Percentiles rank a stretch among this genome's conserved stretches.
Conservation (phyloP, 2,888 invertebrate species). For the Crepidodera aurea region DNA sequence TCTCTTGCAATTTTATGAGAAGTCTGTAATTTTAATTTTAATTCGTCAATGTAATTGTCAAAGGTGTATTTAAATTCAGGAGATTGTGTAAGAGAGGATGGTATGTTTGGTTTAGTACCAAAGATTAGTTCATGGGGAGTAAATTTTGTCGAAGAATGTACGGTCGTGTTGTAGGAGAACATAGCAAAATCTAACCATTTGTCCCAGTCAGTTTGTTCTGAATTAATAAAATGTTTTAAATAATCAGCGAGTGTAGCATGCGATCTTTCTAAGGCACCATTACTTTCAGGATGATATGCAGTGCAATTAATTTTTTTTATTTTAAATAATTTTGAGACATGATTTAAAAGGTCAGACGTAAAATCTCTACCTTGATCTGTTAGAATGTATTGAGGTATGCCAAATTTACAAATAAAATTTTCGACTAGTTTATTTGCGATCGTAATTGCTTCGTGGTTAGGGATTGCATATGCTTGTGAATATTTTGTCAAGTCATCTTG, state of each 20-base stretch:
- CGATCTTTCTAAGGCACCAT: conserved; percentile 41
- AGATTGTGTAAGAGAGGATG: conserved; percentile 43
- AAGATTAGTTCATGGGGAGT: conserved; percentile 43
- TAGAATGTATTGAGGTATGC: conserved; percentile 46
- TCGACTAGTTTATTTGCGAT: conserved; percentile 44
- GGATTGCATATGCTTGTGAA: conserved; percentile 47
- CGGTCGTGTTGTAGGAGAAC: conserved; percentile 40
- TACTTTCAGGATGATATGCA: conserved; percentile 41
- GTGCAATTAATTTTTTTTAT: conserved; percentile 35
- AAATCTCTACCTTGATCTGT: too few species aligned
- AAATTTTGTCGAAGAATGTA: conserved; percentile 42
- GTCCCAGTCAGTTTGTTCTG: conserved; percentile 48
- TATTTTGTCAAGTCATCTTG: conserved; percentile 46
- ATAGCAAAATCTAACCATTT: conserved; percentile 45
- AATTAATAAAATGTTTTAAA: too few species aligned
- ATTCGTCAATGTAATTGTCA: conserved; percentile 45
- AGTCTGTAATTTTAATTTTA: conserved; percentile 42
- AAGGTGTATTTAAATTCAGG: conserved; percentile 47
- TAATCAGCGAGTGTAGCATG: conserved; percentile 38
- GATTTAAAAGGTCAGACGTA: conserved; percentile 30
- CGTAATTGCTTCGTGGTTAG: conserved; percentile 43
- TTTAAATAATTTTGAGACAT: conserved; percentile 21
- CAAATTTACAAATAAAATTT: conserved; percentile 45
- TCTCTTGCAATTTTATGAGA: conserved; percentile 40
- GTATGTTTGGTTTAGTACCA: conserved; percentile 38